Conservation (phyloP, 2,888 invertebrate genomes). For the Dynastes maya region DNA sequence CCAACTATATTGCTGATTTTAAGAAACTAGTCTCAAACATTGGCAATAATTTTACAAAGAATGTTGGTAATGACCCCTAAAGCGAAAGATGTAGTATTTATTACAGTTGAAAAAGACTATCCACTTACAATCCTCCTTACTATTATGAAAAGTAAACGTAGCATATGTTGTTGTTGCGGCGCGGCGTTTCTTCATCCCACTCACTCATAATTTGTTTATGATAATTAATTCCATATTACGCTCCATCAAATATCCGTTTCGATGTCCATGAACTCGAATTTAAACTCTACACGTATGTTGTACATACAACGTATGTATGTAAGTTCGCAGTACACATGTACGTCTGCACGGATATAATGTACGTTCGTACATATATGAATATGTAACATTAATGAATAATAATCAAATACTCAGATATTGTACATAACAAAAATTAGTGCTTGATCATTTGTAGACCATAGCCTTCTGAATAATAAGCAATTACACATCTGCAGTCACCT, state of each 20-base stretch:
- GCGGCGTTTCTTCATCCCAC: slow-evolving; percentile 34
- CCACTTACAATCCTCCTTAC: neutral
- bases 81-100: too few species aligned
- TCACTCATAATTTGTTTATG: slow-evolving; percentile 38
- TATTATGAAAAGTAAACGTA: slow-evolving; percentile 33
- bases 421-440: slow-evolving; percentile 25
- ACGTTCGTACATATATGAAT: slow-evolving; percentile 20
- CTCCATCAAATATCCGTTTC: slow-evolving; percentile 45
- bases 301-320: slow-evolving; percentile 5
- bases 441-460: neutral
- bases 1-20: too few species aligned
- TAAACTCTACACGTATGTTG: slow-evolving; percentile 26
- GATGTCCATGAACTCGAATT: slow-evolving; percentile 43
- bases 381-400: slow-evolving; percentile 39
- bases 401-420: slow-evolving; percentile 13
- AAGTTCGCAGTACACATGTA: slow-evolving; percentile 1
- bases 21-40: too few species aligned
- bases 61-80: too few species aligned
- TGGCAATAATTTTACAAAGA: too few species aligned
- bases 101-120: too few species aligned
- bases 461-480: neutral
- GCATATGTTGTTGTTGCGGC: slow-evolving; percentile 33
- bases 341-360: slow-evolving; percentile 7
- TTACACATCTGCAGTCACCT: neutral
- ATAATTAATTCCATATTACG: slow-evolving; percentile 45